phyloP scores from a whole-genome alignment of 2,797 vertebrate genomes.

The Lycodopsis pacificus region DNA sequence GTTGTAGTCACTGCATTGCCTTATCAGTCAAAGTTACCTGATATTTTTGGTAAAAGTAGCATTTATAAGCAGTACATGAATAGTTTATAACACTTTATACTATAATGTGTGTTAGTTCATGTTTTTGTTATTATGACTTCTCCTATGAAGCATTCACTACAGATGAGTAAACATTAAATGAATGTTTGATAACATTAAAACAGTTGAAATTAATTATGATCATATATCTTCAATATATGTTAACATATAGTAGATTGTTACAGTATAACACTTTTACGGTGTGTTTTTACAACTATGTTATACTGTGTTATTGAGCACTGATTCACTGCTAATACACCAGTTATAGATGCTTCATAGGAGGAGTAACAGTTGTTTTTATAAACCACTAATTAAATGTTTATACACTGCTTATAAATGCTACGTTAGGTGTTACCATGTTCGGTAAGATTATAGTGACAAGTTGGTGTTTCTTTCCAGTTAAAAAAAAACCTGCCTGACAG shows the following conservation, averaged over 20 bases:
- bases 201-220: background rate
- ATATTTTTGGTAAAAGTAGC: slow-evolving; percentile 1
- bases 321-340: background rate
- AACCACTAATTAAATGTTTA: slow-evolving; percentile 14
- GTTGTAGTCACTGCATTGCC: slow-evolving; percentile 67
- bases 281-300: slow-evolving; percentile 11
- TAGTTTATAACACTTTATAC: slow-evolving; percentile 12
- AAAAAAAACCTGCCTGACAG: slow-evolving; percentile 7
- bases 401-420: slow-evolving; percentile 18
- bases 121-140: slow-evolving; percentile 2
- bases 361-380: background rate
- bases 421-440: background rate
- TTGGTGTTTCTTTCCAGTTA: slow-evolving; percentile 9
- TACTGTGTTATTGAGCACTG: slow-evolving; percentile 7
- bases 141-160: slow-evolving; percentile 6
- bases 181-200: slow-evolving; percentile 11
- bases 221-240: background rate
- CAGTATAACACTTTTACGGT: background rate
- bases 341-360: background rate
- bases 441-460: slow-evolving; percentile 8
- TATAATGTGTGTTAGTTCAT: background rate
- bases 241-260: background rate
- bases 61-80: slow-evolving; percentile 12
- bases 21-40: slow-evolving; percentile 47
- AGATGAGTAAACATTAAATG: background rate